phyloP scores from a whole-genome alignment of 2,888 invertebrate species.

The Ormyrus labotus region DNA sequence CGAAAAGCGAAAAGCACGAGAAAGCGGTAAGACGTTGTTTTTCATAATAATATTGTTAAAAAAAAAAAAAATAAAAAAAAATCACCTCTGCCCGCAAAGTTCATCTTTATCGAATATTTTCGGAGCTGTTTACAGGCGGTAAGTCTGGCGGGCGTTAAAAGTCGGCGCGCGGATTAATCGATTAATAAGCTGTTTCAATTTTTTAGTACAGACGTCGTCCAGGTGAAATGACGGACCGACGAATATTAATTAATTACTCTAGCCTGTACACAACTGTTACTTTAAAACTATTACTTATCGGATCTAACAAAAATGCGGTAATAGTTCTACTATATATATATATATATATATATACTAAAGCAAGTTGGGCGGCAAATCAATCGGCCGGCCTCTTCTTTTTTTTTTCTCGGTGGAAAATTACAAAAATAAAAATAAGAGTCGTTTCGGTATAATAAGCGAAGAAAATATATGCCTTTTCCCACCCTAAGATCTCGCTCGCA shows the following conservation, averaged over 20 bases:
- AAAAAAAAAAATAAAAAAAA: too few relatives aligned
- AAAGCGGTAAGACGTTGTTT: too few relatives aligned
- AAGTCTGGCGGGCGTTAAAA: too few relatives aligned
- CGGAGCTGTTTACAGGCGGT: too few relatives aligned
- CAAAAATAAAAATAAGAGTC: not conserved
- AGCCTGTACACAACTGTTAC: not conserved
- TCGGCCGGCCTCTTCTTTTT: not conserved
- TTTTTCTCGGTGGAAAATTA: not conserved
- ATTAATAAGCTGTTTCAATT: too few relatives aligned
- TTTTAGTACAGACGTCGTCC: too few relatives aligned
- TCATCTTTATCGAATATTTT: too few relatives aligned
- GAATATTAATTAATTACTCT: not conserved
- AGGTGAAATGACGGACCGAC: too few relatives aligned
- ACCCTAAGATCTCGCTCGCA: constrained; percentile 17
- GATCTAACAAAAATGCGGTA: not conserved
- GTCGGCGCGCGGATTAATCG: too few relatives aligned
- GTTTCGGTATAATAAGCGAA: not conserved
- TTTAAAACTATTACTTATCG: not conserved
- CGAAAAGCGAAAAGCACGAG: not conserved
- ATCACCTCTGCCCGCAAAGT: too few relatives aligned
- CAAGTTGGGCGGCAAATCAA: too few relatives aligned
- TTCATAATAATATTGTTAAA: too few relatives aligned
- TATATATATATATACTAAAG: not conserved
- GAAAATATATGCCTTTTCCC: not conserved
- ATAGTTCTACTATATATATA: not conserved